phyloP scores from a whole-genome alignment of 2,113 vertebrate species.

The Rattus rattus region DNA sequence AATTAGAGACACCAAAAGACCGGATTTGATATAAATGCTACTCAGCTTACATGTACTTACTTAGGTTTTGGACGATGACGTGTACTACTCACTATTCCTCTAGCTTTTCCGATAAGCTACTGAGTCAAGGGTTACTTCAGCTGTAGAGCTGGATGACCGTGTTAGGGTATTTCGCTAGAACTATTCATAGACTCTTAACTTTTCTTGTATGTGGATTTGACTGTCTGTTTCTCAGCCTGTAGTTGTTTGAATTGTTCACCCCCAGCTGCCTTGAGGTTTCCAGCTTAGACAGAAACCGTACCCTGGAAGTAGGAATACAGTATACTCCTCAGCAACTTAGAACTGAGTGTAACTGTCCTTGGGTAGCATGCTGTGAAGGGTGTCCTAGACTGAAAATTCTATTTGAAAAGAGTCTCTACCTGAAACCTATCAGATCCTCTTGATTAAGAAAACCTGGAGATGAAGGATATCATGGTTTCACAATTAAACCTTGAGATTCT shows the following conservation, averaged over 20 bases:
- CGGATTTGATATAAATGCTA: not conserved
- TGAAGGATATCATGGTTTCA: not conserved
- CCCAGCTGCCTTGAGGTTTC: not conserved
- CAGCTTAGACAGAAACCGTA: not conserved
- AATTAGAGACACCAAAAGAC: slow-evolving; percentile 7
- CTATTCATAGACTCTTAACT: not conserved
- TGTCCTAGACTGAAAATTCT: not conserved
- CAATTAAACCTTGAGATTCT: not conserved
- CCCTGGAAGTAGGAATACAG: not conserved
- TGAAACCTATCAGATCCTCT: not conserved
- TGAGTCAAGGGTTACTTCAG: not conserved
- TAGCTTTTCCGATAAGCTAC: not conserved
- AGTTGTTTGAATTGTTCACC: not conserved
- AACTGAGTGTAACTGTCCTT: not conserved
- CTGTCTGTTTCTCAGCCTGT: slow-evolving; percentile 24
- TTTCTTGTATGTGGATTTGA: not conserved
- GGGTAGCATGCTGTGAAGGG: not conserved
- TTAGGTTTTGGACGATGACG: slow-evolving; percentile 6
- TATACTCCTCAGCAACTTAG: not conserved
- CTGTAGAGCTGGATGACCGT: not conserved
- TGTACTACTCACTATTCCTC: not conserved
- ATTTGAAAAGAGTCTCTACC: not conserved
- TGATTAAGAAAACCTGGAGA: not conserved
- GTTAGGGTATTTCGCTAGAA: not conserved
- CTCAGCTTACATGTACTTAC: not conserved